phyloP scores from a whole-genome alignment of 1,140 invertebrate species.

The Apocrypta bakeri region DNA sequence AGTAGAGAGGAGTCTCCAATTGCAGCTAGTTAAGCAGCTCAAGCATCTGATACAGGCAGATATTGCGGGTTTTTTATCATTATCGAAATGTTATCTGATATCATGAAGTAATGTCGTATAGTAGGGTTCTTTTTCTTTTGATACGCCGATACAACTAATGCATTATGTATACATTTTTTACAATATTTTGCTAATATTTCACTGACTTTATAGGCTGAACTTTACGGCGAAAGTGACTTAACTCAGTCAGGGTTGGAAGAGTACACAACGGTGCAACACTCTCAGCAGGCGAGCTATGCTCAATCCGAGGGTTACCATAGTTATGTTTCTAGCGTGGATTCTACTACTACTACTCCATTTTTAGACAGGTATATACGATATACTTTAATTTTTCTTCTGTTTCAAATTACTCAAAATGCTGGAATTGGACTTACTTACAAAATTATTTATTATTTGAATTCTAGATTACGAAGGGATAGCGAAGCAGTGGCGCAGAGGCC shows the following conservation, averaged over 20 bases:
- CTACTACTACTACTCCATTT: constrained; percentile 85
- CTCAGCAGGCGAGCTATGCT: constrained; percentile 85
- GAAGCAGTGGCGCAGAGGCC: constrained; percentile 76
- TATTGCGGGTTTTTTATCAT: background rate
- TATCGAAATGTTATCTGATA: background rate
- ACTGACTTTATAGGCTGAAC: constrained; percentile 62
- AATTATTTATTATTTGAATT: background rate
- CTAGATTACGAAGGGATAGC: constrained; percentile 77
- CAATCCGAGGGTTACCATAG: constrained; percentile 89
- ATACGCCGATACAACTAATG: background rate
- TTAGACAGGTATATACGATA: constrained; percentile 82
- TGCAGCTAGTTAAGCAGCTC: no score
- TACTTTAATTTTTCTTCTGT: no score
- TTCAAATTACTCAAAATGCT: background rate
- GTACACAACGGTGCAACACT: constrained; percentile 82
- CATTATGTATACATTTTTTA: background rate
- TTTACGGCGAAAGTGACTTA: constrained; percentile 69
- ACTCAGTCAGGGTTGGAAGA: constrained; percentile 83
- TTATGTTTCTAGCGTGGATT: constrained; percentile 87
- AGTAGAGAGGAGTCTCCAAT: background rate
- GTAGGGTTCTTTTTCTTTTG: background rate
- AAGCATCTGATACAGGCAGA: background rate
- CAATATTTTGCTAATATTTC: background rate
- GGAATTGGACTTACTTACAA: background rate
- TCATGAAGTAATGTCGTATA: background rate